phyloP scores from a whole-genome alignment of 1,140 invertebrate species.

The Diploscapter pachys region DNA sequence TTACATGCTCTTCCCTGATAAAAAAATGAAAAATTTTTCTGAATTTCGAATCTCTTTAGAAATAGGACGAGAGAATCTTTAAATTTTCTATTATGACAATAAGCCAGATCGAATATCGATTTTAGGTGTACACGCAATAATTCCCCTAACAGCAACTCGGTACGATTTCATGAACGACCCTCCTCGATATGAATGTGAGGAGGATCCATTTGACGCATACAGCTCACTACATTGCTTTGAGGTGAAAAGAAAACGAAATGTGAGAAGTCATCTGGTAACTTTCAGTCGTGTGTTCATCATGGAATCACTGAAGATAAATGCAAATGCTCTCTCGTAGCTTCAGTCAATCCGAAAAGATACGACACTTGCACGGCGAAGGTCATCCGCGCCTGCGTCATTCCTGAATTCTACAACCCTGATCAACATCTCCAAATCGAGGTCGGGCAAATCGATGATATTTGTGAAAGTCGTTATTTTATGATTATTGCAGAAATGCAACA shows the following conservation, averaged over 20 bases:
- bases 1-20: too few species aligned
- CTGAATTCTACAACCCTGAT: not conserved
- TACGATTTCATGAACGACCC: conserved; percentile 55
- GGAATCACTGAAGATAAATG: conserved; percentile 40
- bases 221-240: conserved; percentile 50
- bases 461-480: conserved; percentile 27
- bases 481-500: conserved; percentile 33
- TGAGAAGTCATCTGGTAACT: conserved; percentile 1
- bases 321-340: conserved; percentile 47
- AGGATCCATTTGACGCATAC: conserved; percentile 41
- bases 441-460: not conserved
- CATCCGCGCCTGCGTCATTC: conserved; percentile 44
- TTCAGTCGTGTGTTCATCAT: conserved; percentile 40
- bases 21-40: too few species aligned
- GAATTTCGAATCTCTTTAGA: too few species aligned
- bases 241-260: conserved; percentile 21
- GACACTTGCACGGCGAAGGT: conserved; percentile 46
- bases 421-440: too few species aligned
- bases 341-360: conserved; percentile 31
- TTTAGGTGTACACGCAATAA: conserved; percentile 49
- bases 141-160: conserved; percentile 46
- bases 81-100: not conserved
- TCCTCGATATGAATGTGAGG: conserved; percentile 42
- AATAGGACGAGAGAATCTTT: too few species aligned
- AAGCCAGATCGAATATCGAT: not conserved